Percentiles rank a stretch among this genome's conserved stretches.
Conservation (phyloP, 2,888 invertebrate species). For the Stenoptilia bipunctidactyla region DNA sequence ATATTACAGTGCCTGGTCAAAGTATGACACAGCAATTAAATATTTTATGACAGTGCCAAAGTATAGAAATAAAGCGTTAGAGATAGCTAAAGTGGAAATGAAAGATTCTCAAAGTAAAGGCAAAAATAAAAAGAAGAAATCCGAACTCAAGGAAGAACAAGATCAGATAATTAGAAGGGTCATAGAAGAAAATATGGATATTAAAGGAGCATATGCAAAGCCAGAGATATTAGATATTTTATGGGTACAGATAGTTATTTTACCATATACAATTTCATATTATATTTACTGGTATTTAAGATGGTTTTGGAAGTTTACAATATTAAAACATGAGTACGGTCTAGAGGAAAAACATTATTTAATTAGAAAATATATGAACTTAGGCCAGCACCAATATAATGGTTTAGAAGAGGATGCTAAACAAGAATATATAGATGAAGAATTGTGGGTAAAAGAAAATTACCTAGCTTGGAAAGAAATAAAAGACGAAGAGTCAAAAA, state of each 20-base stretch:
- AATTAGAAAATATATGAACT: constrained; percentile 82
- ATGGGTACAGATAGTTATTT: constrained; percentile 85
- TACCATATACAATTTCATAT: constrained; percentile 80
- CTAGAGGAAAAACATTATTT: constrained; percentile 87
- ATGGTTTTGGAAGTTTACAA: constrained; percentile 87
- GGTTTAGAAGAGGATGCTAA: constrained; percentile 81
- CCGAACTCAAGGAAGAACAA: constrained; percentile 80
- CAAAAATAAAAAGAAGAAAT: constrained; percentile 65
- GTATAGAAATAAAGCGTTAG: constrained; percentile 84
- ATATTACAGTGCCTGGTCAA: constrained; percentile 83
- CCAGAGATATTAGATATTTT: constrained; percentile 83
- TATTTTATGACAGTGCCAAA: constrained; percentile 90
- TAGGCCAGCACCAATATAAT: constrained; percentile 79
- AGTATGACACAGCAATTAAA: constrained; percentile 87
- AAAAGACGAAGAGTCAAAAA: constrained; percentile 88
- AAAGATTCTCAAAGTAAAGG: constrained; percentile 71
- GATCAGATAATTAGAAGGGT: constrained; percentile 85
- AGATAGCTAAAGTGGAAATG: constrained; percentile 73
- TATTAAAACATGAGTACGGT: constrained; percentile 82
- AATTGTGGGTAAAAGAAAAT: constrained; percentile 87
- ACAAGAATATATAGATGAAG: constrained; percentile 78
- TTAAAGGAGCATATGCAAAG: constrained; percentile 92
- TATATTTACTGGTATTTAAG: constrained; percentile 81
- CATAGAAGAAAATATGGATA: constrained; percentile 93
- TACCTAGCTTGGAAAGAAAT: constrained; percentile 83